A percentile compares a stretch with the other conserved stretches of the same genome.
Evolutionary conservation across 2,888 invertebrate genomes (phyloP).

Genomic region (Hydropsyche betteni): DNA sequence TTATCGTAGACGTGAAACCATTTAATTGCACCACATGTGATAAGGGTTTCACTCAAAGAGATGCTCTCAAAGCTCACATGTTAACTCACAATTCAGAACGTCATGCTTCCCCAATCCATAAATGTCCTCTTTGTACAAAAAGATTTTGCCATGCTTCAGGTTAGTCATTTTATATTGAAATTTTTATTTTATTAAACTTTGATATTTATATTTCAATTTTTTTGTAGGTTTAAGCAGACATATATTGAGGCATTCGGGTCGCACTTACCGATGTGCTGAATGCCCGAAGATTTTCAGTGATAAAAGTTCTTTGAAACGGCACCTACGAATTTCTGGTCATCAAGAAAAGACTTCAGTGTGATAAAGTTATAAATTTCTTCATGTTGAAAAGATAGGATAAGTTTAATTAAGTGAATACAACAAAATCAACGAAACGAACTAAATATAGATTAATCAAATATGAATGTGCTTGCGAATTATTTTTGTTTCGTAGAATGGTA

Average conservation of each 20-base stretch:
- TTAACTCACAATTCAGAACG: conserved; percentile 60
- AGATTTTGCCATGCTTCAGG: conserved; percentile 63
- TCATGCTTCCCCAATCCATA: conserved; percentile 67
- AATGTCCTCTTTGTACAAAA: conserved; percentile 73
- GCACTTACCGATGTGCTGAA: conserved; percentile 70
- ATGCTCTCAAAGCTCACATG: conserved; percentile 72
- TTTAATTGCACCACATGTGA: conserved; percentile 72
- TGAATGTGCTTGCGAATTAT: too few relatives aligned
- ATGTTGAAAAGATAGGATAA: too few relatives aligned
- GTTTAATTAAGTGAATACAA: too few relatives aligned
- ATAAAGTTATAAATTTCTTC: too few relatives aligned
- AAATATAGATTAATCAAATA: too few relatives aligned
- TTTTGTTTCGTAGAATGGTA: too few relatives aligned
- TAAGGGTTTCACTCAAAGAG: conserved; percentile 78
- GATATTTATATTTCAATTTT: conserved; percentile 9
- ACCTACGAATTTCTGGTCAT: conserved; percentile 58
- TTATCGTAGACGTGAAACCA: conserved; percentile 62
- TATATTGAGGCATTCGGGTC: conserved; percentile 71
- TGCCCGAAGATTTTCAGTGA: conserved; percentile 77
- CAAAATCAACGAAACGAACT: too few relatives aligned
- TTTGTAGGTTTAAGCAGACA: conserved; percentile 74
- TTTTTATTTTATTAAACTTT: neutral
- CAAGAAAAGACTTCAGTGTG: conserved; percentile 8
- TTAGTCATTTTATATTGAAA: conserved; percentile 12
- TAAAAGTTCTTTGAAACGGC: conserved; percentile 75